These are phyloP conservation scores for Pecten maximus DNA, from an alignment of 2,888 invertebrate genomes.

Conservation along the genomic window DNA sequence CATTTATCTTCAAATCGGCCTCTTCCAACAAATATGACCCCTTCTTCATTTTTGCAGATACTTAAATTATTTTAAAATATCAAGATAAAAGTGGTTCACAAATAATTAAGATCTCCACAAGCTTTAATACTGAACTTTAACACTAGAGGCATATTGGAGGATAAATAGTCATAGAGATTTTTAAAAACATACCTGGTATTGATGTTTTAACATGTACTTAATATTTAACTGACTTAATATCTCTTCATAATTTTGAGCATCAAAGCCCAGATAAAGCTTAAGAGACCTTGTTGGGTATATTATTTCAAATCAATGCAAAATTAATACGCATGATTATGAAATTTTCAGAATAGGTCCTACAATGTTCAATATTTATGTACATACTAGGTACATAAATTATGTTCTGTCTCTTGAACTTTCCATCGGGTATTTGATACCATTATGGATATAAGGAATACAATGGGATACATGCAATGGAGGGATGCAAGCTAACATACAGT, in stretches of 20 bases:
- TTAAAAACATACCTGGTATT: too few relatives aligned
- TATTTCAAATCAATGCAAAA: background rate
- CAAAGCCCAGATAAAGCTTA: background rate
- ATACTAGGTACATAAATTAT: background rate
- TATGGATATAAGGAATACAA: background rate
- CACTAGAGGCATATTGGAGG: too few relatives aligned
- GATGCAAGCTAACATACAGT: conserved; percentile 4
- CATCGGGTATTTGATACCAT: background rate
- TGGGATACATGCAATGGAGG: background rate
- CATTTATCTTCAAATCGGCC: too few relatives aligned
- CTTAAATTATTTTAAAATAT: too few relatives aligned
- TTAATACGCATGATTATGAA: background rate
- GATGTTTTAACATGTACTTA: too few relatives aligned
- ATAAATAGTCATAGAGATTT: too few relatives aligned
- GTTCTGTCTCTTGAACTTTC: background rate
- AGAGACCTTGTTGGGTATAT: background rate
- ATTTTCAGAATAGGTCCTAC: background rate
- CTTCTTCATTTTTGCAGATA: too few relatives aligned
- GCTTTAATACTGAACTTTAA: too few relatives aligned
- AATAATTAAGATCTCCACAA: too few relatives aligned
- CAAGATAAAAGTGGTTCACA: too few relatives aligned
- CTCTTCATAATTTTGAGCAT: background rate
- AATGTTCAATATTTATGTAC: background rate
- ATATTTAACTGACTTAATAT: too few relatives aligned
- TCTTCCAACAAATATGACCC: too few relatives aligned